Evolutionary conservation across 2,797 vertebrate species (phyloP).

Genomic region (Sebastes nivosus): DNA sequence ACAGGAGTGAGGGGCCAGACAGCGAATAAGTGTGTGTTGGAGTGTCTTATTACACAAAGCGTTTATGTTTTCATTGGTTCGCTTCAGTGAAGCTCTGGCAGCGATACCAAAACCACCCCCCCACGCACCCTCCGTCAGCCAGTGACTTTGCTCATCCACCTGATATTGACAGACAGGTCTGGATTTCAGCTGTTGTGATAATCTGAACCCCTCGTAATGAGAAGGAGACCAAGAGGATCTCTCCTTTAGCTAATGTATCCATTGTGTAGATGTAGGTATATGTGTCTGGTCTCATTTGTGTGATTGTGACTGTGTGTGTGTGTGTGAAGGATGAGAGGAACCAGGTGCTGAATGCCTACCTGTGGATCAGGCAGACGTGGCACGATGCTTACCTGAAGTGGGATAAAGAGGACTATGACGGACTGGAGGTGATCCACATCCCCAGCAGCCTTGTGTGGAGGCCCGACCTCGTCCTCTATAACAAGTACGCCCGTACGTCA

Average conservation of each 20-base stretch:
- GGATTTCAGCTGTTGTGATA: conserved; percentile 55
- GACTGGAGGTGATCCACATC: conserved; percentile 95
- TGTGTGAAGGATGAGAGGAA: conserved; percentile 91
- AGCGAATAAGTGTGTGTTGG: neutral
- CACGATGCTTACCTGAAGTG: conserved; percentile 92
- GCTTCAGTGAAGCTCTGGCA: conserved; percentile 40
- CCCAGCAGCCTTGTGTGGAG: conserved; percentile 97
- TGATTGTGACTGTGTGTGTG: conserved; percentile 2
- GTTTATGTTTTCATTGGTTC: conserved; percentile 42
- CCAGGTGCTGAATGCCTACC: conserved; percentile 94
- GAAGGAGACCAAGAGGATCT: neutral
- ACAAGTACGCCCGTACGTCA: conserved; percentile 87
- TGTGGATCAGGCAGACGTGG: conserved; percentile 99
- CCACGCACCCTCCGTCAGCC: neutral
- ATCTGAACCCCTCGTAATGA: conserved; percentile 32
- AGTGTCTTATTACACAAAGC: conserved; percentile 61
- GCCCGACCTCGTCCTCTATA: conserved; percentile 96
- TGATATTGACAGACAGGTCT: conserved; percentile 71
- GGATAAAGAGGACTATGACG: conserved; percentile 95
- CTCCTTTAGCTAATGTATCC: neutral
- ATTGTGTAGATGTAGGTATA: neutral
- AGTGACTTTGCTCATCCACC: conserved; percentile 43
- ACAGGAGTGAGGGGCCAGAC: neutral
- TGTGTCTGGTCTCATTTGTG: conserved; percentile 5
- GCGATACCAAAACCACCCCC: conserved; percentile 18